phyloP scores from a whole-genome alignment of 1,140 invertebrate genomes.

The Paralvinella palmiformis region DNA sequence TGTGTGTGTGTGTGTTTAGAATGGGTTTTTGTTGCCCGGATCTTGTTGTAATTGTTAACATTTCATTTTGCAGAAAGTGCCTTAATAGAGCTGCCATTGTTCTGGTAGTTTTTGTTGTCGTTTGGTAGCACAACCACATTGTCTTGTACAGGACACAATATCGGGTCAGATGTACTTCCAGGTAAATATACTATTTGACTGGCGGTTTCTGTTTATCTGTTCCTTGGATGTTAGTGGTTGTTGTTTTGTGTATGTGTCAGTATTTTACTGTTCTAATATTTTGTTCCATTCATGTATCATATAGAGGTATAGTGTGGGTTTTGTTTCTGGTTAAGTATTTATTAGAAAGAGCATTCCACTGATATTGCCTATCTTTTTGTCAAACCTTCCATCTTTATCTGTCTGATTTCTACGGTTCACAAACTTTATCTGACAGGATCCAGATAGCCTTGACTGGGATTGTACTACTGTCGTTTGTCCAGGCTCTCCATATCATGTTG shows the following conservation, averaged over 20 bases:
- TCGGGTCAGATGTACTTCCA: constrained; percentile 55
- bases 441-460: no score
- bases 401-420: no score
- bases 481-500: background rate
- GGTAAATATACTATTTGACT: constrained; percentile 27
- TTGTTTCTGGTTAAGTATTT: constrained; percentile 27
- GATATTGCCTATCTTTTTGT: constrained; percentile 31
- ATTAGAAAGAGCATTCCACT: background rate
- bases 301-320: background rate
- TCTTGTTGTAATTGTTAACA: background rate
- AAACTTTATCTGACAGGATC: no score
- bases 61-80: background rate
- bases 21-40: background rate
- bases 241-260: background rate
- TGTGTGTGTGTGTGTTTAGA: background rate
- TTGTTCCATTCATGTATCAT: background rate
- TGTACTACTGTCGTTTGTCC: background rate
- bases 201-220: background rate
- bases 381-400: no score
- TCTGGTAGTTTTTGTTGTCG: constrained; percentile 70
- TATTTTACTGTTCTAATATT: background rate
- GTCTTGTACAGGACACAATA: constrained; percentile 55
- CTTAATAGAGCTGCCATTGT: constrained; percentile 57
- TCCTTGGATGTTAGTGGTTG: no score
- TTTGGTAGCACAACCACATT: constrained; percentile 63